A percentile compares a stretch with the other conserved stretches of the same genome.
These are phyloP conservation scores for Neria commutata DNA, from an alignment of 2,888 invertebrate species.

Conservation along the genomic window DNA sequence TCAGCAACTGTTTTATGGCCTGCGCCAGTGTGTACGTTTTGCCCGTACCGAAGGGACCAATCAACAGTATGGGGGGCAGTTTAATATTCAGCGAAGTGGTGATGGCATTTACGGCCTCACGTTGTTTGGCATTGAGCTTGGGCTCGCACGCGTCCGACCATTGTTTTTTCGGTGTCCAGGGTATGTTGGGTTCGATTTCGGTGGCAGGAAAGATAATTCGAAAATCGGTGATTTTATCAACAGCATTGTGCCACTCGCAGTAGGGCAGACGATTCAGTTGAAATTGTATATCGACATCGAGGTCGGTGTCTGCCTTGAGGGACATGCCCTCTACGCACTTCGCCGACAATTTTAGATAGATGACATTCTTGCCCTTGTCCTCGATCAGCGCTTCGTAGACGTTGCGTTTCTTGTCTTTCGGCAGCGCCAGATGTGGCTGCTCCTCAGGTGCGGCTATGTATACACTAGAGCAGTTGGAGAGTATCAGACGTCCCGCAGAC, in stretches of 20 bases:
- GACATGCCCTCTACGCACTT: conserved; percentile 69
- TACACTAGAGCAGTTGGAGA: conserved; percentile 77
- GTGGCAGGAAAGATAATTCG: conserved; percentile 76
- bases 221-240: conserved; percentile 76
- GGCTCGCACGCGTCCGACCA: conserved; percentile 71
- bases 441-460: conserved; percentile 64
- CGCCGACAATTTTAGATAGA: conserved; percentile 75
- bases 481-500: conserved; percentile 77
- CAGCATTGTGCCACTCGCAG: conserved; percentile 84
- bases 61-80: conserved; percentile 74
- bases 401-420: conserved; percentile 52
- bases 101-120: conserved; percentile 78
- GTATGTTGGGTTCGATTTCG: conserved; percentile 68
- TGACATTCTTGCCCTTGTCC: conserved; percentile 79
- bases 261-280: conserved; percentile 79
- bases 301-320: conserved; percentile 69
- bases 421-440: conserved; percentile 20
- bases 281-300: conserved; percentile 78
- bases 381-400: conserved; percentile 80
- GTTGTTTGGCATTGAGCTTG: conserved; percentile 77
- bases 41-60: conserved; percentile 86
- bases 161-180: conserved; percentile 73
- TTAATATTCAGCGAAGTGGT: conserved; percentile 69
- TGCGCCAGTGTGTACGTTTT: conserved; percentile 84
- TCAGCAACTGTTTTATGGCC: conserved; percentile 72